These are phyloP conservation scores for Cephalopachus bancanus DNA, from an alignment of 2,797 vertebrate genomes.

Conservation along the genomic window DNA sequence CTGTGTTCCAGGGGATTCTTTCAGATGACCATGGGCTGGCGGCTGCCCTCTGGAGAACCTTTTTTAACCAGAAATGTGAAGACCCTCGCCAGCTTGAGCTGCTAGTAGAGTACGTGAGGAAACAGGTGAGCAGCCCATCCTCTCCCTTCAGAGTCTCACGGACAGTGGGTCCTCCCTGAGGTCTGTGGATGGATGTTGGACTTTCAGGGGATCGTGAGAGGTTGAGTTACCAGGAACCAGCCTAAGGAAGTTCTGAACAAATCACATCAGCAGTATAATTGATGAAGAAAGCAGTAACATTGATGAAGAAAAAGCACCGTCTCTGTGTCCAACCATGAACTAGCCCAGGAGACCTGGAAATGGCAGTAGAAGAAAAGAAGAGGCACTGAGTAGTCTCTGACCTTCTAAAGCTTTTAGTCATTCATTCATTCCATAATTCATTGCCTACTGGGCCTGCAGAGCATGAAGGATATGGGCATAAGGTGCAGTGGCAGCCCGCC, in stretches of 20 bases:
- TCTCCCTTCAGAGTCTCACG: background rate
- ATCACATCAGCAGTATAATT: background rate
- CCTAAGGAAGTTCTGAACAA: background rate
- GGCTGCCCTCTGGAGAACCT: slow-evolving; percentile 97
- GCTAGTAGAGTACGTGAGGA: slow-evolving; percentile 97
- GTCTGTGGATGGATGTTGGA: background rate
- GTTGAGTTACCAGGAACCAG: background rate
- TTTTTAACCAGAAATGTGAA: slow-evolving; percentile 95
- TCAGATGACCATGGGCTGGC: slow-evolving; percentile 95
- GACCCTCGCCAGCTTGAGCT: slow-evolving; percentile 95
- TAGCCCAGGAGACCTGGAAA: background rate
- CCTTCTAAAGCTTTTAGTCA: background rate
- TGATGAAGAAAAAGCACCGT: background rate
- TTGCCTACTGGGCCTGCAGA: background rate
- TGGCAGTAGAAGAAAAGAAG: background rate
- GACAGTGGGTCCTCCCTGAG: background rate
- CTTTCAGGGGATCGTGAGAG: background rate
- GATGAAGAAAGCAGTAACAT: background rate
- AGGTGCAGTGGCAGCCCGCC: background rate
- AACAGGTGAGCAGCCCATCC: slow-evolving; percentile 90
- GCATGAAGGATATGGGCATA: background rate
- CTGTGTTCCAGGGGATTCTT: slow-evolving; percentile 93
- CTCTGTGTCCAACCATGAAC: background rate
- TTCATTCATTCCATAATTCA: background rate
- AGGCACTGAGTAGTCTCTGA: background rate